A percentile compares a stretch with the other conserved stretches of the same genome.
phyloP scores from a whole-genome alignment of 2,113 vertebrate genomes.

The Rhizomys pruinosus region DNA sequence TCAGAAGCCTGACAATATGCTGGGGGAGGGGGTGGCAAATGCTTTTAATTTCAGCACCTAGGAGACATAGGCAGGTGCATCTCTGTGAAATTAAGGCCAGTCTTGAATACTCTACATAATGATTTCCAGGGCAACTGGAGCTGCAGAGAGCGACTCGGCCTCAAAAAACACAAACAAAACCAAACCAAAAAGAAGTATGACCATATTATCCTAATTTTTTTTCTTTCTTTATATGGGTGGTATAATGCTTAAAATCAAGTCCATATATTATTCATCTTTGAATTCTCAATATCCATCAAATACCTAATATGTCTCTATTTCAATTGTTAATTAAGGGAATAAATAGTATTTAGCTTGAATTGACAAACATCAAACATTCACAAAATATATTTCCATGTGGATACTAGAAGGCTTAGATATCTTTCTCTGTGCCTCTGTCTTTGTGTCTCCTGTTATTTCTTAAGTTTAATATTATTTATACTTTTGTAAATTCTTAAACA shows the following conservation, averaged over 20 bases:
- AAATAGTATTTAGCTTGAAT: constrained; percentile 24
- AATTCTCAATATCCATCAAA: constrained; percentile 1
- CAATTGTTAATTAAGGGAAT: constrained; percentile 27
- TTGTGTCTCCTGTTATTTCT: neutral
- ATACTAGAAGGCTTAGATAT: neutral
- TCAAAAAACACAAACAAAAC: too few relatives aligned
- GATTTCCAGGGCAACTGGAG: too few relatives aligned
- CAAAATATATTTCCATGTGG: neutral
- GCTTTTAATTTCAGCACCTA: too few relatives aligned
- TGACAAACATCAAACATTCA: constrained; percentile 16
- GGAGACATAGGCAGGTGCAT: too few relatives aligned
- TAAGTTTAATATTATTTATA: neutral
- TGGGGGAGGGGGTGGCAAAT: too few relatives aligned
- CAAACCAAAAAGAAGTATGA: neutral
- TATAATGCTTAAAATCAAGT: neutral
- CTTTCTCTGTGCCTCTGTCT: neutral
- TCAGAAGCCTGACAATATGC: constrained; percentile 1
- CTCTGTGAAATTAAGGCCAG: too few relatives aligned
- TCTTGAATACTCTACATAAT: too few relatives aligned
- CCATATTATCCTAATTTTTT: constrained; percentile 13
- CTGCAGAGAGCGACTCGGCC: too few relatives aligned
- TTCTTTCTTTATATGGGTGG: neutral
- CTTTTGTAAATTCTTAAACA: constrained; percentile 43
- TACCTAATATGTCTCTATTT: neutral
- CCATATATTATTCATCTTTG: neutral